Base-by-base conservation (phyloP, 2,113 vertebrate genomes). In the Ophiodon elongatus region DNA sequence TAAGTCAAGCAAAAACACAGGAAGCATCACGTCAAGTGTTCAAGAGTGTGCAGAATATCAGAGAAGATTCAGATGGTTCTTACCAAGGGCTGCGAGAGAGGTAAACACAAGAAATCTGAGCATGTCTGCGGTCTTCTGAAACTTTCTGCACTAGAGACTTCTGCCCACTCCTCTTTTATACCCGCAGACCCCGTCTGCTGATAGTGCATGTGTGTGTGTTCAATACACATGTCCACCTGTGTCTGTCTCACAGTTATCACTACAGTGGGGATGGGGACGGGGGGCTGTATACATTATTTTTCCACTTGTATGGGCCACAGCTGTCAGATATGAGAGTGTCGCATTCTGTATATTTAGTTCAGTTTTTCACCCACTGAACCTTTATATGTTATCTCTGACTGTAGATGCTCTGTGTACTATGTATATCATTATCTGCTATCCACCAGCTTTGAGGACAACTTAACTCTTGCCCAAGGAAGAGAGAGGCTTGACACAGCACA, bases 51-150 rank as follows among this genome's bases (percentile, higher is more conserved):
- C n/a, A 79, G 50, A 75, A 39, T 60, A 41, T 63, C 35, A 39
- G 47, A 79, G 23, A 35, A 64, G 17, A 72, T 21, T 33, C 3
- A n/a, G n/a, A 47, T 21, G 0, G 56, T 62, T 88, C 95, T 96
- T 92, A 97, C 97, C 96, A 21, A 93, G 88, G 81, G 96, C 93
- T 89, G 95, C 93, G 56, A 97, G 89, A 52, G 87, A 88, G 27
- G 94, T 89, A 11, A 97, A 85, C 69, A 96, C 27, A 15, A 97
- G 80, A 85, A 96, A 89, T 78, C 73, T 89, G 79, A 97, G 84
- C 97, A 97, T 97, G 91, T 79, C 84, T 95, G 86, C 78, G 66
- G 83, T 87, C 64, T 27, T 11, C 79, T 68, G 11, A 84, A 85
- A 82, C 33, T 52, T 76, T 91, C 72, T 86, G 60, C 64, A 17